Percentiles rank a stretch among this genome's conserved stretches.
Conservation (phyloP, 2,888 invertebrate species). For the Lampropteryx suffumata region DNA sequence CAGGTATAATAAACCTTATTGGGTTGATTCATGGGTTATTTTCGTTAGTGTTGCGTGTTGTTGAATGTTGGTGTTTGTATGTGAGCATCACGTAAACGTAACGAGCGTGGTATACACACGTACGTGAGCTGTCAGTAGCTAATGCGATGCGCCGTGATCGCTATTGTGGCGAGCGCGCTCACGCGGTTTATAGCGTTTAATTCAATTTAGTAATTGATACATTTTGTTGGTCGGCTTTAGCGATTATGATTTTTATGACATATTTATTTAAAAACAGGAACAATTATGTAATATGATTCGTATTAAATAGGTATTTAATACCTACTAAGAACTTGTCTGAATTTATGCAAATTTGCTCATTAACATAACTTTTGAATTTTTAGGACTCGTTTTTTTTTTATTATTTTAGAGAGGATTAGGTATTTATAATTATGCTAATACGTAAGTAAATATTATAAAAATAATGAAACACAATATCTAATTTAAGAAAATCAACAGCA, state of each 20-base stretch:
- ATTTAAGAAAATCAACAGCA: too few species aligned
- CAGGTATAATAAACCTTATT: slow-evolving; percentile 46
- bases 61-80: slow-evolving; percentile 61
- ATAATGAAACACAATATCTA: too few species aligned
- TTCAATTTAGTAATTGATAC: slow-evolving; percentile 82
- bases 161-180: slow-evolving; percentile 73
- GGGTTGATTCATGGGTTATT: slow-evolving; percentile 47
- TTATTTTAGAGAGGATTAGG: too few species aligned
- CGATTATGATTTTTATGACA: slow-evolving; percentile 25
- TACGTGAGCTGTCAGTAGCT: slow-evolving; percentile 78
- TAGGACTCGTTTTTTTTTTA: too few species aligned
- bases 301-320: background rate
- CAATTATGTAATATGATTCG: slow-evolving; percentile 2
- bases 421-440: background rate
- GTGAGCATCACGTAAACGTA: slow-evolving; percentile 79
- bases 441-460: background rate
- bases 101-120: slow-evolving; percentile 77
- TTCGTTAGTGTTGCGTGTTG: slow-evolving; percentile 47
- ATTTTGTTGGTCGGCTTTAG: slow-evolving; percentile 67
- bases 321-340: background rate
- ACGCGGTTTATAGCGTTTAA: slow-evolving; percentile 79
- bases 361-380: too few species aligned
- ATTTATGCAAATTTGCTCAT: background rate
- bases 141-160: slow-evolving; percentile 79
- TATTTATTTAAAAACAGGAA: slow-evolving; percentile 13